Evolutionary conservation across 2,113 vertebrate species (phyloP).

Genomic region (Thalassarche chlororhynchos): DNA sequence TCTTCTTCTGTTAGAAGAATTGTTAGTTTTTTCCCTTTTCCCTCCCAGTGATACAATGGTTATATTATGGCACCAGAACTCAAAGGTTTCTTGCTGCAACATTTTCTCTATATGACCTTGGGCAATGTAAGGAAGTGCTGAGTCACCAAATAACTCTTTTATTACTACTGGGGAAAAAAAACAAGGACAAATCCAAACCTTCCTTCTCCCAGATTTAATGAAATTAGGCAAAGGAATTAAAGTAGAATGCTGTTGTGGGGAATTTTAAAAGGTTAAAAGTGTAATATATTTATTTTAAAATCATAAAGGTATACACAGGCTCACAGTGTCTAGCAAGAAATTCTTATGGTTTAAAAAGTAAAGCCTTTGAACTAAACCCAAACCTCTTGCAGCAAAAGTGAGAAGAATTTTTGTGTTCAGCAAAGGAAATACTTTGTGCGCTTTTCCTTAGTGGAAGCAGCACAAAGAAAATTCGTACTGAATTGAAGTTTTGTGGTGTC

Average conservation of each 20-base stretch:
- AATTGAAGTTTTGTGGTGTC: slow-evolving; percentile 48
- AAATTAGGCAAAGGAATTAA: background rate
- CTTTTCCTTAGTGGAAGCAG: slow-evolving; percentile 37
- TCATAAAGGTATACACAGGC: background rate
- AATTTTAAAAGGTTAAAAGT: background rate
- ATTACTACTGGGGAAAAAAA: background rate
- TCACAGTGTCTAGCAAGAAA: background rate
- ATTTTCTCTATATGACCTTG: background rate
- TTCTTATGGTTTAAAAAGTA: slow-evolving; percentile 7
- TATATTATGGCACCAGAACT: background rate
- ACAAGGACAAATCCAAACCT: background rate
- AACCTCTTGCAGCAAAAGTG: slow-evolving; percentile 4
- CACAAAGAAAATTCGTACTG: slow-evolving; percentile 22
- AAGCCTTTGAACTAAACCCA: slow-evolving; percentile 26
- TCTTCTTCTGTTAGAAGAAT: background rate
- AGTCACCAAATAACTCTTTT: background rate
- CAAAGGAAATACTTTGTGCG: slow-evolving; percentile 7
- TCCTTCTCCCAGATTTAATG: background rate
- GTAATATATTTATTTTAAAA: background rate
- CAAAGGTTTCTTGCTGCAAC: background rate
- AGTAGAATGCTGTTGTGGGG: background rate
- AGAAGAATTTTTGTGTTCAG: slow-evolving; percentile 37
- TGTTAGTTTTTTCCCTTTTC: background rate
- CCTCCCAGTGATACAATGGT: background rate
- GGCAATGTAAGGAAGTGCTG: background rate